Evolutionary conservation across 2,888 invertebrate species (phyloP).

Genomic region (Candidula unifasciata): DNA sequence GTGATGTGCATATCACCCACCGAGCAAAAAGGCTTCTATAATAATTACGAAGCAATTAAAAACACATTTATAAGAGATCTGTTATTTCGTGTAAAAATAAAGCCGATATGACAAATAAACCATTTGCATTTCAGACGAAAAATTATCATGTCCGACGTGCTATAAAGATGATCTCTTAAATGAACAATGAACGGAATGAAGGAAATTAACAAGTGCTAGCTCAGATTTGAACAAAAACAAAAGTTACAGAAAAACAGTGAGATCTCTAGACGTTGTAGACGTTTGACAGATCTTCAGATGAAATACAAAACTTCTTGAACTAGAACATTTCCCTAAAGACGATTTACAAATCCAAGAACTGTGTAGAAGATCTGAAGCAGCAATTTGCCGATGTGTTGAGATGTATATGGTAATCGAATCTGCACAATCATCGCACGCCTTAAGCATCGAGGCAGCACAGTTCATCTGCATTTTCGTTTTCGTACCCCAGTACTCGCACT

Average conservation of each 20-base stretch:
- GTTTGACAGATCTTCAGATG: too few relatives aligned
- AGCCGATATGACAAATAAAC: not conserved
- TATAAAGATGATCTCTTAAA: too few relatives aligned
- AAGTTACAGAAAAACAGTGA: not conserved
- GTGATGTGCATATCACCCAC: not conserved
- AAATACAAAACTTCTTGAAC: too few relatives aligned
- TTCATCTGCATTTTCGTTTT: conserved; percentile 23
- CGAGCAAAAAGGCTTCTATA: not conserved
- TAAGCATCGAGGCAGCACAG: not conserved
- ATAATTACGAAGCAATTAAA: too few relatives aligned
- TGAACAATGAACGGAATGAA: too few relatives aligned
- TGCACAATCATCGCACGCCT: conserved; percentile 15
- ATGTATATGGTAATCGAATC: conserved; percentile 36
- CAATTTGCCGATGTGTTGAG: conserved; percentile 11
- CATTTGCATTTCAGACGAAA: not conserved
- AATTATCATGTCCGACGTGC: not conserved
- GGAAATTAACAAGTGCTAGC: not conserved
- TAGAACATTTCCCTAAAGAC: not conserved
- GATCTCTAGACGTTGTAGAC: not conserved
- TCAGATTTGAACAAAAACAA: too few relatives aligned
- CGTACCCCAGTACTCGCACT: not conserved
- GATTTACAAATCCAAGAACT: not conserved
- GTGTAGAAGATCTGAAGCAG: conserved; percentile 6
- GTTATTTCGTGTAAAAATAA: too few relatives aligned
- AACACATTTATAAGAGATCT: too few relatives aligned